Percentiles rank a stretch among this genome's conserved stretches.
phyloP scores from a whole-genome alignment of 2,797 vertebrate genomes.

The Myotis planiceps region DNA sequence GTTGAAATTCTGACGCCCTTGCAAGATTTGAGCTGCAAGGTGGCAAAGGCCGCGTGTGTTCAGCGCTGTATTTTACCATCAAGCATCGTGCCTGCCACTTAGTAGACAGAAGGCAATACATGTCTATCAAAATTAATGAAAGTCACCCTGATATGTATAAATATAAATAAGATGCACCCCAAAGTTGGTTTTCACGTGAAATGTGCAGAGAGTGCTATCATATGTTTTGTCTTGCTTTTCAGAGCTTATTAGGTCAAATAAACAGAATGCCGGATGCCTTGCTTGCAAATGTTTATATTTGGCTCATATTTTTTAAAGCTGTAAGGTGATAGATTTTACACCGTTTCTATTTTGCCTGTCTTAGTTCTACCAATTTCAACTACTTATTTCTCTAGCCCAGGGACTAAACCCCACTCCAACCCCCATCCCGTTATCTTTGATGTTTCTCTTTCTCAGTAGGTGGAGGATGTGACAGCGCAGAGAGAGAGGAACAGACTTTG shows the following conservation, averaged over 20 bases:
- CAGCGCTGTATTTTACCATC: neutral
- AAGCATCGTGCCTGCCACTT: neutral
- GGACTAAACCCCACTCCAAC: neutral
- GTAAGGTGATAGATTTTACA: neutral
- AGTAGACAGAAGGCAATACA: neutral
- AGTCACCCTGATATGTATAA: neutral
- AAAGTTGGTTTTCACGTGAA: neutral
- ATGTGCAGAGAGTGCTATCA: neutral
- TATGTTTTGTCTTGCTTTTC: neutral
- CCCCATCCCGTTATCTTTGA: constrained; percentile 10
- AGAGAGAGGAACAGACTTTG: constrained; percentile 6
- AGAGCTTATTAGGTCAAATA: neutral
- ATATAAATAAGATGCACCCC: neutral
- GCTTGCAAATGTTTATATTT: neutral
- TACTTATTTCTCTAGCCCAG: constrained; percentile 26
- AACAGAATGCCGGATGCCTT: neutral
- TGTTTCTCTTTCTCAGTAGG: constrained; percentile 31
- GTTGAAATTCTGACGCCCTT: neutral
- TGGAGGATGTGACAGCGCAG: neutral
- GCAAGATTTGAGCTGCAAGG: neutral
- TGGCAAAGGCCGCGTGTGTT: neutral
- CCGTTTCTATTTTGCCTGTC: neutral
- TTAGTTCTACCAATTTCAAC: neutral
- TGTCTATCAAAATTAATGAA: constrained; percentile 6
- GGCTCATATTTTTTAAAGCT: neutral